Conservation (phyloP, 1,140 invertebrate genomes). For the Druon quercuslanigerum region DNA sequence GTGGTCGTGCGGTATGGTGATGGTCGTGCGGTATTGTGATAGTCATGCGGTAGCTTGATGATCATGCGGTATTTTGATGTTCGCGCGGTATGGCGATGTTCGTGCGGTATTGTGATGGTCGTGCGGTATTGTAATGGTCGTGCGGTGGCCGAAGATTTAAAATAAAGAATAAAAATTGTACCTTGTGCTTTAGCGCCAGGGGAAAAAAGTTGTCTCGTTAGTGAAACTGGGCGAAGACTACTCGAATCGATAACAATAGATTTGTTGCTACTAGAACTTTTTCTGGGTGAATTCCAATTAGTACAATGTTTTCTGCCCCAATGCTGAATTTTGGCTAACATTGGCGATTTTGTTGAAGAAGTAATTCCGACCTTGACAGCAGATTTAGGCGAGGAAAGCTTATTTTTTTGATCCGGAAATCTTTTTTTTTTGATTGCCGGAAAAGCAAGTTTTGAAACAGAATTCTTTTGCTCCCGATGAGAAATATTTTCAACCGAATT, state of each 20-base stretch:
- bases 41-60: no score
- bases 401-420: background rate
- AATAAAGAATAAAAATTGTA: background rate
- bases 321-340: background rate
- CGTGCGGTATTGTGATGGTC: no score
- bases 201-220: background rate
- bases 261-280: background rate
- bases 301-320: background rate
- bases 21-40: background rate
- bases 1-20: no score
- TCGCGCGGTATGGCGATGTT: background rate
- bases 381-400: no score
- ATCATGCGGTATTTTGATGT: no score
- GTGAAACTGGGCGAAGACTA: background rate
- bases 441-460: background rate
- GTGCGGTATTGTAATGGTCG: no score
- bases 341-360: background rate
- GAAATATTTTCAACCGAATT: no score
- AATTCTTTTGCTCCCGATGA: background rate
- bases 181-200: background rate
- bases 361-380: no score
- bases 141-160: background rate
- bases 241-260: background rate
- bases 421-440: background rate
- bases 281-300: no score